Conservation (phyloP, 2,888 invertebrate species). For the Chloroclystis v-ata region DNA sequence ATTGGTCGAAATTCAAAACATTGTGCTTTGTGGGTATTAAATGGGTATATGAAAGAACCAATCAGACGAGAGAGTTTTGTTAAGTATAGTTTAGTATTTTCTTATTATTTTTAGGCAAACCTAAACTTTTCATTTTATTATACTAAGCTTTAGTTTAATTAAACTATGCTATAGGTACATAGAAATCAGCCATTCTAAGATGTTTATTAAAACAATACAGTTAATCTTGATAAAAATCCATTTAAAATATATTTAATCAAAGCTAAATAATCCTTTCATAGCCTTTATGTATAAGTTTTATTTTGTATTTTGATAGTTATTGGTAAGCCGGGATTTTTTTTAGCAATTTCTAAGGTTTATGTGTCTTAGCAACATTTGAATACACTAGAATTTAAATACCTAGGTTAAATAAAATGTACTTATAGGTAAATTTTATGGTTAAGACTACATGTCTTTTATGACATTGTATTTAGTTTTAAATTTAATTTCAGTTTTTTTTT, state of each 20-base stretch:
- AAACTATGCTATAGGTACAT: no score
- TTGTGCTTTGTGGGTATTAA: not conserved
- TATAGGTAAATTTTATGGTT: not conserved
- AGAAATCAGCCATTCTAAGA: no score
- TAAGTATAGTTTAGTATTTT: slow-evolving; percentile 1
- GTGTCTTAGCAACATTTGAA: not conserved
- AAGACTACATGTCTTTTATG: not conserved
- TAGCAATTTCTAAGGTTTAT: slow-evolving; percentile 33
- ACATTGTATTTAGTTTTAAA: not conserved
- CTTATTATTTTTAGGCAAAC: not conserved
- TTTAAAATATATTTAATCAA: no score
- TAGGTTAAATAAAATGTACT: not conserved
- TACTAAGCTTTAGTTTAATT: not conserved
- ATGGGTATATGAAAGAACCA: not conserved
- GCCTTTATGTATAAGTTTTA: not conserved
- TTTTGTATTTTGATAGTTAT: not conserved
- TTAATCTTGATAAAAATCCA: no score
- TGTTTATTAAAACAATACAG: no score
- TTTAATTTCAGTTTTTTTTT: no score
- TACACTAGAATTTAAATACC: not conserved
- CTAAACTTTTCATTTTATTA: not conserved
- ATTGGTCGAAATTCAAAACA: no score
- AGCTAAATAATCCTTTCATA: no score
- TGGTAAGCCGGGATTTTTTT: slow-evolving; percentile 38
- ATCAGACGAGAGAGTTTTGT: not conserved